phyloP scores from a whole-genome alignment of 35 echinoderm and acorn worm genomes.

The Ophiothrix spiculata region DNA sequence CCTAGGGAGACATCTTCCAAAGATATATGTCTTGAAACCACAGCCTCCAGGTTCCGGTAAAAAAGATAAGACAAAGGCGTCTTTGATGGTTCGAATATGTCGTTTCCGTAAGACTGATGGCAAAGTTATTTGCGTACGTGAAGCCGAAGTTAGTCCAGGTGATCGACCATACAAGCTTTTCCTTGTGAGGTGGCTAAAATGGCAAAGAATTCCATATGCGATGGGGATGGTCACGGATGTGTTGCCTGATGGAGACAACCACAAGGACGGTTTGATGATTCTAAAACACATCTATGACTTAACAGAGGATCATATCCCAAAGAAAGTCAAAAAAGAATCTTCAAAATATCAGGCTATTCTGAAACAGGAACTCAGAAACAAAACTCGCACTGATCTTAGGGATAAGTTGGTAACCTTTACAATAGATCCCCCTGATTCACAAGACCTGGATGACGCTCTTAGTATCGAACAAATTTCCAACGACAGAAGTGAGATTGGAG shows the following conservation, averaged over 20 bases:
- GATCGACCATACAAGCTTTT: constrained; percentile 59
- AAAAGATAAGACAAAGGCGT: background rate
- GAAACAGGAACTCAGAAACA: constrained; percentile 44
- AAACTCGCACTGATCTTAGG: constrained; percentile 49
- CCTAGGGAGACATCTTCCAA: constrained; percentile 50
- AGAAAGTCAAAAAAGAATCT: constrained; percentile 32
- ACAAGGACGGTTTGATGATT: constrained; percentile 55
- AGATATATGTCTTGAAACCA: constrained; percentile 25
- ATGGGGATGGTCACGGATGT: constrained; percentile 64
- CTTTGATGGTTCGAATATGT: constrained; percentile 17
- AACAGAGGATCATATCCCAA: constrained; percentile 25
- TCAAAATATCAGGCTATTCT: constrained; percentile 69
- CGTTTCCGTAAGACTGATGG: background rate
- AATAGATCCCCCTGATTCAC: constrained; percentile 71
- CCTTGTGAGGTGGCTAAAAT: constrained; percentile 44
- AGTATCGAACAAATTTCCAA: constrained; percentile 42
- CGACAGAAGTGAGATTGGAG: constrained; percentile 43
- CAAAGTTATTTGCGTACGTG: no score
- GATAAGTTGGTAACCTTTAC: constrained; percentile 61
- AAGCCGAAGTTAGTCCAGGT: constrained; percentile 41
- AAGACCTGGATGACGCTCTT: constrained; percentile 77
- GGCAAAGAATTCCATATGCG: constrained; percentile 53
- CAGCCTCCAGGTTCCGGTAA: background rate
- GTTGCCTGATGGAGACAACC: constrained; percentile 44
- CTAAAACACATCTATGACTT: constrained; percentile 71